Base-by-base conservation (phyloP, 2,888 invertebrate genomes). In the Torymus auratus region DNA sequence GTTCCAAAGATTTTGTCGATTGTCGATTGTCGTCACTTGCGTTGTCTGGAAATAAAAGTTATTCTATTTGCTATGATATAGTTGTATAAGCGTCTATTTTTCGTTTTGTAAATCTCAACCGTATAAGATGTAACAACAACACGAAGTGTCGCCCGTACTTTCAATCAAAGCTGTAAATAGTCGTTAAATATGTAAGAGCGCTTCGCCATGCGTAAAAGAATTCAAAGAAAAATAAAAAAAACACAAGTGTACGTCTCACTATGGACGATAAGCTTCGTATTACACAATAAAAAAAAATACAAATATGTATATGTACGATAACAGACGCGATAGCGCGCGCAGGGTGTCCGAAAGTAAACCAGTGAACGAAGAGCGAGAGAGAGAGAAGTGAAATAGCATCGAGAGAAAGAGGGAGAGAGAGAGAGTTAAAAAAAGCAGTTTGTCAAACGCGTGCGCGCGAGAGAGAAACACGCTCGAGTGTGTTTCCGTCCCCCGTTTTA, bases 151-250 rank as follows among this genome's bases (percentile, higher is more conserved):
- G 69, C 71, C 75, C 71, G 61, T 76, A 75, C 68, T 65, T 79
- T 72, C 81, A 85, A 85, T 85, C 81, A 85, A 85, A 85, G 81
- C 20, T 86, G 85, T 85, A 85, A 83, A 86, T 86, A 86, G 80
- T 84, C 80, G 72, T 84, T 83, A 83, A 79, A 62, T 80, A 68
- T 70, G 78, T 82, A 78, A 56, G 74, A 78, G 76, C 73, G 73
- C 71, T 82, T 84, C 83, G 84, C 83, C 81, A 82, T 84, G 74
- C 83, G 77, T 78, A 65, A 76, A 67, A 75, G 20, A 15, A 65
- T 62, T 41, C 41, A 41, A 41, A 41, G 41, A 52, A 20, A 13
- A 23, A 20, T 13, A 17, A 53, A 53, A 53, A 15, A 52, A 77
- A 58, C 13, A 53, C 58, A 64, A 56, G n/a, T 73, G 53, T 77